Evolutionary conservation across 2,113 vertebrate species (phyloP).

Genomic region (Stegostoma tigrinum): DNA sequence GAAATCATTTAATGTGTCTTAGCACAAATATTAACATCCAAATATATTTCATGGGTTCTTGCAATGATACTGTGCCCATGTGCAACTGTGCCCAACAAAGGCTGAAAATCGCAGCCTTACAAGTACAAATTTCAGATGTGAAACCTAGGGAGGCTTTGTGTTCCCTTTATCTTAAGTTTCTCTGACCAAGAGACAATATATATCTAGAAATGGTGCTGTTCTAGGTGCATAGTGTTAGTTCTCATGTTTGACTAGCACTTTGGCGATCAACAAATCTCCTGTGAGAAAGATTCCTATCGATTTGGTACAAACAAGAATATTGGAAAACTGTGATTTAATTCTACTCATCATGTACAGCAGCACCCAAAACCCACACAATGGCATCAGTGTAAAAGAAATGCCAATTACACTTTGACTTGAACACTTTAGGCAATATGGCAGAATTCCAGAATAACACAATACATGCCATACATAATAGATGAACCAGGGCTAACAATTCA

Average conservation of each 20-base stretch:
- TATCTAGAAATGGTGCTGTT: background rate
- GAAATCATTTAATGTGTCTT: background rate
- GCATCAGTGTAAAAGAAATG: background rate
- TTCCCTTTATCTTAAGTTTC: background rate
- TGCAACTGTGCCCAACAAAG: background rate
- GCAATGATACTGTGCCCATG: background rate
- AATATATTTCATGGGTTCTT: background rate
- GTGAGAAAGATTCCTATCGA: background rate
- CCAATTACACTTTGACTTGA: slow-evolving; percentile 29
- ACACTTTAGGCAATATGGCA: slow-evolving; percentile 20
- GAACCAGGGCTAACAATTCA: background rate
- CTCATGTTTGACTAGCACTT: background rate
- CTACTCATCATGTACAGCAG: background rate
- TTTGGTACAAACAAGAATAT: background rate
- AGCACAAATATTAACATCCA: background rate
- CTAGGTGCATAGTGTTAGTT: background rate
- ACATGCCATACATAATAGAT: slow-evolving; percentile 2
- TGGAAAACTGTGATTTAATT: background rate
- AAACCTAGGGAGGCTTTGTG: background rate
- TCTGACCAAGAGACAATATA: background rate
- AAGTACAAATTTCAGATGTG: background rate
- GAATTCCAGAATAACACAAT: background rate
- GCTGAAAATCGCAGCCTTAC: background rate
- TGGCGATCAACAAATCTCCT: background rate
- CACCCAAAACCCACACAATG: background rate